phyloP scores from a whole-genome alignment of 2,797 vertebrate genomes.

The Merluccius polli region DNA sequence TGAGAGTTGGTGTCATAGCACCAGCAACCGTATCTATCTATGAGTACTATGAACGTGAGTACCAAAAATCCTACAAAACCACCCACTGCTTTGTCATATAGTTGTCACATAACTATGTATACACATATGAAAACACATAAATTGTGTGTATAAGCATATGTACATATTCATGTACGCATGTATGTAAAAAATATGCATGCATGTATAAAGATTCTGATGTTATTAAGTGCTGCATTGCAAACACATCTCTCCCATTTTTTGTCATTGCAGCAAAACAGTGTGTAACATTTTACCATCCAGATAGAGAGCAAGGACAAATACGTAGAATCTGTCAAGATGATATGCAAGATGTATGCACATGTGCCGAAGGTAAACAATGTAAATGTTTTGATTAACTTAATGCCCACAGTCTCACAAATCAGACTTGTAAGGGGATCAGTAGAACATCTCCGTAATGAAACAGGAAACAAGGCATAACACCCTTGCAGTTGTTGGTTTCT shows the following conservation, averaged over 20 bases:
- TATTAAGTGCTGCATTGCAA: background rate
- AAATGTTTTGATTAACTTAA: background rate
- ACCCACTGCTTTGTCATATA: no score
- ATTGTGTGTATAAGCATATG: no score
- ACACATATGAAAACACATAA: no score
- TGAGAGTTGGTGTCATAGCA: constrained; percentile 65
- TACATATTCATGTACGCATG: background rate
- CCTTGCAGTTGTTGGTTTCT: no score
- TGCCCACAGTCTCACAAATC: no score
- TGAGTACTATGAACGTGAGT: constrained; percentile 73
- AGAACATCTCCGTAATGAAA: no score
- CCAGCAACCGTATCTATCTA: constrained; percentile 75
- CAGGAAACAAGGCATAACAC: no score
- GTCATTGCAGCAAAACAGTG: constrained; percentile 58
- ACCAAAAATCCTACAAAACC: background rate
- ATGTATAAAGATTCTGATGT: no score
- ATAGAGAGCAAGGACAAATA: constrained; percentile 64
- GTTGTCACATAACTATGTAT: no score
- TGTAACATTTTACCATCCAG: constrained; percentile 75
- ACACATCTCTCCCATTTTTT: constrained; percentile 3
- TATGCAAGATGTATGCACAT: constrained; percentile 69
- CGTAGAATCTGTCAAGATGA: constrained; percentile 69
- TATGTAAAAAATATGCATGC: no score
- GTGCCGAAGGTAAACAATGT: constrained; percentile 75
- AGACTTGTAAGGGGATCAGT: no score